Base-by-base conservation (phyloP, 2,113 vertebrate genomes). In the Strigops habroptila region DNA sequence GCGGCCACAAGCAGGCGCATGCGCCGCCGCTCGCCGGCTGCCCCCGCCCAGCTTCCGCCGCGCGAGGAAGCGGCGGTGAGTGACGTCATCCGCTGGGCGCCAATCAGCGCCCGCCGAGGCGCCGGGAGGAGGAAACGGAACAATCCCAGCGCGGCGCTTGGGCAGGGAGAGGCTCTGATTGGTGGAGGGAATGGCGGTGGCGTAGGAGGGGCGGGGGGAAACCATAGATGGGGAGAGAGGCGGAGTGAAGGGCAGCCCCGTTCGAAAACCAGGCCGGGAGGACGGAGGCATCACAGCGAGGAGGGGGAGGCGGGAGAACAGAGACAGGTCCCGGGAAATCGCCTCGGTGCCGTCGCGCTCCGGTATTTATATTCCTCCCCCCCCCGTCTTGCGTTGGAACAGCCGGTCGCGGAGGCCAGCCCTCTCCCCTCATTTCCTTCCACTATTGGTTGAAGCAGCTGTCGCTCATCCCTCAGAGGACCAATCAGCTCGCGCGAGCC, bases 271-370 rank as follows among this genome's bases (percentile, higher is more conserved):
- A 15, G 43, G 1, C 0, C 2, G 7, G 41, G 6, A 0, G 4
- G 1, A 8, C 6, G 1, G 19, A 35, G 7, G 39, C n/a, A 21
- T 6, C 16, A 10, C 30, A n/a, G 15, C 1, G 4, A 3, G 3
- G 1, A 64, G 41, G 0, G 1, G 3, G 14, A 19, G 5, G 0
- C 0, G 5, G 5, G 18, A 18, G 8, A 9, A 7, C 1, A 5
- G 9, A n/a, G 9, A 1, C 37, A 5, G 9, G 2, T 16, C 35
- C 1, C 8, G 1, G 7, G 18, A 11, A 0, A 2, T 4, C 1
- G 2, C 14, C 13, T 8, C 4, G 4, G 23, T 3, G 5, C 10
- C 4, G 4, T 1, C 5, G 3, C 3, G 3, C 7, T 12, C 55
- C 33, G 33, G 9, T 14, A 15, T 23, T 9, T n/a, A 10, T n/a